These are phyloP conservation scores for Oscheius sp. DNA, from an alignment of 2,888 invertebrate species.

Conservation along the genomic window DNA sequence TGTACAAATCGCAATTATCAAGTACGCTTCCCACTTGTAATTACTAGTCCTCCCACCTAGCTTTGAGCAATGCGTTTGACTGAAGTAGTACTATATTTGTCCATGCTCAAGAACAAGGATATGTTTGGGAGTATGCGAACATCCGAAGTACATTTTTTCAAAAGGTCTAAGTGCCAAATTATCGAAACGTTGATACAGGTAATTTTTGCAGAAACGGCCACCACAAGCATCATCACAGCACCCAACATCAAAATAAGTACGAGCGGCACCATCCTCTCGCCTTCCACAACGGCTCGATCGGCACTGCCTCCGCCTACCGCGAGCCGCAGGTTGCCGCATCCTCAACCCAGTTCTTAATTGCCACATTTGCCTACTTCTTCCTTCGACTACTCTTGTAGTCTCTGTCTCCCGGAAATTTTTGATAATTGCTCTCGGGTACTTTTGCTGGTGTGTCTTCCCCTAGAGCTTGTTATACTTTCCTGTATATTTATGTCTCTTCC, in stretches of 20 bases:
- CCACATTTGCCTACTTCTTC: slow-evolving; percentile 1
- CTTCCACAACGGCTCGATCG: slow-evolving; percentile 31
- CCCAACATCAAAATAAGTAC: neutral
- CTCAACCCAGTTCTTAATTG: slow-evolving; percentile 3
- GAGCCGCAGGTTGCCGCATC: slow-evolving; percentile 19
- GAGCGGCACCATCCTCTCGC: slow-evolving; percentile 24
- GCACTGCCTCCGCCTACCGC: slow-evolving; percentile 37
- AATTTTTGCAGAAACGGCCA: slow-evolving; percentile 15
- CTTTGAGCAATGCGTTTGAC: too few relatives aligned
- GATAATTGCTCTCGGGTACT: slow-evolving; percentile 16
- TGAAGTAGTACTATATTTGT: too few relatives aligned
- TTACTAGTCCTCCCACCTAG: too few relatives aligned
- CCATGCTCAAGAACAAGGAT: too few relatives aligned
- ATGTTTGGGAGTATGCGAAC: too few relatives aligned
- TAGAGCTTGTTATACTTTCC: slow-evolving; percentile 10
- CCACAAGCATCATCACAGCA: slow-evolving; percentile 25
- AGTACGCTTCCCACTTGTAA: too few relatives aligned
- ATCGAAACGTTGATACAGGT: too few relatives aligned
- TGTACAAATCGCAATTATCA: too few relatives aligned
- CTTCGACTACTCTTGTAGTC: neutral
- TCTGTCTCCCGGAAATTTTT: neutral
- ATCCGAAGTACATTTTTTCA: too few relatives aligned
- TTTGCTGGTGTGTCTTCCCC: slow-evolving; percentile 22
- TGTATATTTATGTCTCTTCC: neutral
- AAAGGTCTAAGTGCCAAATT: too few relatives aligned